These are phyloP conservation scores for Anarrhichthys ocellatus DNA, from an alignment of 2,113 vertebrate genomes.

Conservation along the genomic window DNA sequence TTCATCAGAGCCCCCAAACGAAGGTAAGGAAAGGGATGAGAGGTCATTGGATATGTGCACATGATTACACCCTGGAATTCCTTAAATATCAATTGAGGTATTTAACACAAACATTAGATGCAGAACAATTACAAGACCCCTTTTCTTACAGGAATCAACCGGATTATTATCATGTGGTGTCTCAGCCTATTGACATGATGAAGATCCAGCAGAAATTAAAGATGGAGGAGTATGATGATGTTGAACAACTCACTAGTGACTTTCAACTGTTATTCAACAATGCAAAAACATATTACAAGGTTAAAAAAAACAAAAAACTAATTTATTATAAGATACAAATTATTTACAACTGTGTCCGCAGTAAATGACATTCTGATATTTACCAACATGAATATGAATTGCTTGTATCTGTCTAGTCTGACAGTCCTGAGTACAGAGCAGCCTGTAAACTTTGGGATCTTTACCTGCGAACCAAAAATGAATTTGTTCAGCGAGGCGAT, in stretches of 20 bases:
- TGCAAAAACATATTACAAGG: constrained; percentile 97
- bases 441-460: constrained; percentile 98
- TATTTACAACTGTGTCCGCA: not conserved
- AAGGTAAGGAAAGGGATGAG: constrained; percentile 81
- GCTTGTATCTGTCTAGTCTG: constrained; percentile 83
- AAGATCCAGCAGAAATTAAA: constrained; percentile 99
- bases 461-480: constrained; percentile 96
- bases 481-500: constrained; percentile 96
- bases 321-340: constrained; percentile 87
- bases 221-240: constrained; percentile 99
- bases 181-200: constrained; percentile 99
- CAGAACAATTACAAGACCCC: not conserved
- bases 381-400: not conserved
- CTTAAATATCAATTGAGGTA: not conserved
- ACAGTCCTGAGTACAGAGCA: constrained; percentile 94
- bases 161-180: constrained; percentile 98
- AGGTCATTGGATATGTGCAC: not conserved
- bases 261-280: constrained; percentile 98
- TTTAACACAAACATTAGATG: not conserved
- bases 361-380: not conserved
- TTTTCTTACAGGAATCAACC: constrained; percentile 90
- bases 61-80: not conserved
- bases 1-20: constrained; percentile 98
- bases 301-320: constrained; percentile 46
- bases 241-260: constrained; percentile 93